A percentile compares a stretch with the other conserved stretches of the same genome.
Evolutionary conservation across 1,140 invertebrate genomes (phyloP).

Genomic region (Bilobella aurantiaca): DNA sequence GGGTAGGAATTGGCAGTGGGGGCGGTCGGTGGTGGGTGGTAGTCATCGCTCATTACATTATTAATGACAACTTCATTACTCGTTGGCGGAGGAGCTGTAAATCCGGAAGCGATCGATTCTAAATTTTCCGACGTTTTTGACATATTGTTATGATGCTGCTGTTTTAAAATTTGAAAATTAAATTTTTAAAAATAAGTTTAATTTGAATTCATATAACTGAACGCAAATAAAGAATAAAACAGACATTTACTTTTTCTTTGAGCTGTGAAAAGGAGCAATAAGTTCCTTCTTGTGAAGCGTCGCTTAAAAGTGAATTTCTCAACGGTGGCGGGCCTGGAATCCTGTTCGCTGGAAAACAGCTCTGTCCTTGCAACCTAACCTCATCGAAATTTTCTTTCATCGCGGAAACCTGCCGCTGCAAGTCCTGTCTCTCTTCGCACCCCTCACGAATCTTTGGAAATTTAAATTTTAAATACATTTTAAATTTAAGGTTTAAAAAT

Average conservation of each 20-base stretch:
- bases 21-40: not conserved
- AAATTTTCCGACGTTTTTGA: too few relatives aligned
- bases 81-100: not conserved
- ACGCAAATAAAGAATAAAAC: too few relatives aligned
- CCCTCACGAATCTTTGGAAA: conserved; percentile 10
- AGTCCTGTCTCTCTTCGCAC: conserved; percentile 17
- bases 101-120: not conserved
- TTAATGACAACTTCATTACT: not conserved
- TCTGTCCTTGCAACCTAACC: not conserved
- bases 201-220: not conserved
- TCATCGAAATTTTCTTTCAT: not conserved
- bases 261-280: not conserved
- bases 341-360: not conserved
- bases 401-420: not conserved
- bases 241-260: not conserved
- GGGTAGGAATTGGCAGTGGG: not conserved
- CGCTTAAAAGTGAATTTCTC: not conserved
- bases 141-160: too few relatives aligned
- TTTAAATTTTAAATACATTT: not conserved
- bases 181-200: not conserved
- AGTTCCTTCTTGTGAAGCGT: not conserved
- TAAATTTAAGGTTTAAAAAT: not conserved
- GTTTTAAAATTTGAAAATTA: not conserved
- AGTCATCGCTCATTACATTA: not conserved
- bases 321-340: not conserved